Evolutionary conservation across 2,797 vertebrate genomes (phyloP).

Genomic region (Mycteria americana): DNA sequence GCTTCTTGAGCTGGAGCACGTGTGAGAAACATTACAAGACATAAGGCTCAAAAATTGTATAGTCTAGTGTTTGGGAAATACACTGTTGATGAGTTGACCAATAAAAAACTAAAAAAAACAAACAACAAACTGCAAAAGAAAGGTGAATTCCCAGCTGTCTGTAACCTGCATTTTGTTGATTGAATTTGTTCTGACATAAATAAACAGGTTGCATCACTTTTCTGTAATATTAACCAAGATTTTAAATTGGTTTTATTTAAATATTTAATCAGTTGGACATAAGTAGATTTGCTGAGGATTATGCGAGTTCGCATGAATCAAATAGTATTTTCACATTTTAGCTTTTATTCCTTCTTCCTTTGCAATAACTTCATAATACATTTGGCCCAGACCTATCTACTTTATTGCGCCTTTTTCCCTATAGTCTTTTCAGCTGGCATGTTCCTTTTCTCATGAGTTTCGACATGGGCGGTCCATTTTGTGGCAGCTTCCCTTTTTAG

Average conservation of each 20-base stretch:
- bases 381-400: background rate
- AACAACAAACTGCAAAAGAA: background rate
- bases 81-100: background rate
- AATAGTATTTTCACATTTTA: background rate
- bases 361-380: background rate
- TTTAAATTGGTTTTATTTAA: background rate
- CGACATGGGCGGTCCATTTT: background rate
- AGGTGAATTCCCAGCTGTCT: background rate
- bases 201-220: background rate
- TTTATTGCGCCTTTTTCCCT: background rate
- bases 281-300: background rate
- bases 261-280: background rate
- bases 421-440: background rate
- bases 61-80: background rate
- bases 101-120: background rate
- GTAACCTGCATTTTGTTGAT: background rate
- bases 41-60: background rate
- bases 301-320: background rate
- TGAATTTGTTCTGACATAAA: background rate
- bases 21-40: background rate
- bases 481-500: background rate
- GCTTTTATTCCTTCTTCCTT: background rate
- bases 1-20: background rate
- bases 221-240: background rate
- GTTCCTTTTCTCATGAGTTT: background rate